A percentile compares a stretch with the other conserved stretches of the same genome.
phyloP scores from a whole-genome alignment of 2,113 vertebrate species.

The Serinus canaria region DNA sequence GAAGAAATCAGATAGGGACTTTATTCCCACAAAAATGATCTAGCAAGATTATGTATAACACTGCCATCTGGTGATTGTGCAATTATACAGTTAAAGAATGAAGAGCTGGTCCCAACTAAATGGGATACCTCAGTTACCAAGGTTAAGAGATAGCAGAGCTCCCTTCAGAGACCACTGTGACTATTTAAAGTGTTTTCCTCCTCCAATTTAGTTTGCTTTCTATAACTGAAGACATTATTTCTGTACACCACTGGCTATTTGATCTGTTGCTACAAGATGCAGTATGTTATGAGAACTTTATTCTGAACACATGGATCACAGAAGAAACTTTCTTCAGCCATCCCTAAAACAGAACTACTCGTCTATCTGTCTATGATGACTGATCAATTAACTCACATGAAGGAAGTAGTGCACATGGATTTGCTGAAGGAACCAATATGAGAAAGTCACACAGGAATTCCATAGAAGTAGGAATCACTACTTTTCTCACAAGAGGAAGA shows the following conservation, averaged over 20 bases:
- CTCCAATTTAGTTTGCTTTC: background rate
- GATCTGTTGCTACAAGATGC: background rate
- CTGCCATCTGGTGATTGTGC: conserved; percentile 45
- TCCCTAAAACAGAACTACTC: background rate
- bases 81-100: background rate
- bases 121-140: background rate
- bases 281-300: background rate
- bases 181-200: background rate
- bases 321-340: background rate
- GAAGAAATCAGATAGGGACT: background rate
- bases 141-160: background rate
- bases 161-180: background rate
- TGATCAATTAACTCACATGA: background rate
- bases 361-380: background rate
- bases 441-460: background rate
- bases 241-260: background rate
- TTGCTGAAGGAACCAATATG: background rate
- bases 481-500: background rate
- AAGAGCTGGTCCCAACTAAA: background rate
- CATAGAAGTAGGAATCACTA: background rate
- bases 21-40: background rate
- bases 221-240: background rate
- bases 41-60: background rate
- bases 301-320: background rate
- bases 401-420: background rate